Base-by-base conservation (phyloP, 1,140 invertebrate species). In the Leptinotarsa lineolata region DNA sequence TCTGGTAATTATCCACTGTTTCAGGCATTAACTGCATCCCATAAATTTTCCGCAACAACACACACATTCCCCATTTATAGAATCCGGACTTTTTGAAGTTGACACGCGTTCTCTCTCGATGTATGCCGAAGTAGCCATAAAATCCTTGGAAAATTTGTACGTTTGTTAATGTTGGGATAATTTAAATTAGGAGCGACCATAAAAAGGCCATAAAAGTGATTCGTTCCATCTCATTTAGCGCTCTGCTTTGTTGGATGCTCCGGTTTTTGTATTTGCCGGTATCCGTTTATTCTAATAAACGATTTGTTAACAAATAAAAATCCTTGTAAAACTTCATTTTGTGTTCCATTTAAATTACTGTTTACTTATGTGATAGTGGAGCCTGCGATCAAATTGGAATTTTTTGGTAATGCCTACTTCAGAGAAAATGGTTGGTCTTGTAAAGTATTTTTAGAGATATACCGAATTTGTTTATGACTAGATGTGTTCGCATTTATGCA, bases 181-280 rank as follows among this genome's bases (percentile, higher is more conserved):
- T 54, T 54, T 6, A 54, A 54, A 54, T 54, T 54, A 54, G 48
- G 48, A 54, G 48, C 16, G n/a, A 54, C 48, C 48, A 54, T 54
- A 54, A 54, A 54, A 54, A 54, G n/a, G 48, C n/a, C 48, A 54
- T 54, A 18, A 54, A 54, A 54, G n/a, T 54, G n/a, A 54, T 54
- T 54, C 48, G 48, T 54, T 54, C 48, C 16, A 54, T 54, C 48
- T 16, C 48, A 54, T 54, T 54, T 18, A n/a, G 4, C 16, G 30
- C 30, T 39, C 30, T 39, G 30, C 30, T 39, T 11, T 39, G 30
- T 39, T 11, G 30, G 30, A 6, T 39, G 30, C 8, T 39, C 8
- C 15, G 48, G 48, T 18, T 15, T 54, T 18, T 18, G n/a, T 54
- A 54, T 54, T 54, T 54, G 48, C 5, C n/a, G 48, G 15, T 8